Base-by-base conservation (phyloP, 53 echinoderm and acorn worm species). In the Henricia sp. region DNA sequence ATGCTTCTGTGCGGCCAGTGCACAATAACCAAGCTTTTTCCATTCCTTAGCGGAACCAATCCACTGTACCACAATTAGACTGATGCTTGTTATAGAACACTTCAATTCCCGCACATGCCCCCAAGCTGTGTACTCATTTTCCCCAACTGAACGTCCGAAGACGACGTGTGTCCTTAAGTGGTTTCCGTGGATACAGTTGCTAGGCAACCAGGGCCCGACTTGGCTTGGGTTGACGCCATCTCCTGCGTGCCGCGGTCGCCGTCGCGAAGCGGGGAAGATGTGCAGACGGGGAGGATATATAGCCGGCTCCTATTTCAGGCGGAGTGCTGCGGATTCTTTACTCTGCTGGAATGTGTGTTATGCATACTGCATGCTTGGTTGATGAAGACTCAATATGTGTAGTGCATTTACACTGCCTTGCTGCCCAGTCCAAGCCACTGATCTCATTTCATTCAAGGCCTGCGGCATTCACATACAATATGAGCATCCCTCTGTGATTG, bases 171-270 rank as follows among this genome's bases (percentile, higher is more conserved):
- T 42, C 38, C 58, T 12, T 25, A 13, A 19, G 42, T 37, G 51
- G 76, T 76, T 76, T 10, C 59, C 30, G 59, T 58, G 76, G 76
- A 41, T 16, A 76, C 26, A 27, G 59, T 76, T 32, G 76, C 76
- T 30, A 17, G 5, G 76, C 58, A 37, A 76, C 76, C 41, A 1
- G 39, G 16, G 76, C 76, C 76, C 2, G n/a, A 42, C 59, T 76
- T 76, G 76, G 76, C 76, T 76, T 76, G 76, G 76, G 76, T 42
- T 76, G 76, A 76, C 76, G 76, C 76, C 76, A 76, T 76, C 76
- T n/a, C 54, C 12, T 24, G 8, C 30, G 67, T 43, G 59, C 25
- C 59, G 59, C 59, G 76, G 76, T 59, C 58, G n/a, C n/a, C n/a
- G n/a, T n/a, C n/a, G n/a, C n/a, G n/a, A n/a, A n/a, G n/a, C 58